Evolutionary conservation across 2,113 vertebrate species (phyloP).

Genomic region (Pteruthius melanotis): DNA sequence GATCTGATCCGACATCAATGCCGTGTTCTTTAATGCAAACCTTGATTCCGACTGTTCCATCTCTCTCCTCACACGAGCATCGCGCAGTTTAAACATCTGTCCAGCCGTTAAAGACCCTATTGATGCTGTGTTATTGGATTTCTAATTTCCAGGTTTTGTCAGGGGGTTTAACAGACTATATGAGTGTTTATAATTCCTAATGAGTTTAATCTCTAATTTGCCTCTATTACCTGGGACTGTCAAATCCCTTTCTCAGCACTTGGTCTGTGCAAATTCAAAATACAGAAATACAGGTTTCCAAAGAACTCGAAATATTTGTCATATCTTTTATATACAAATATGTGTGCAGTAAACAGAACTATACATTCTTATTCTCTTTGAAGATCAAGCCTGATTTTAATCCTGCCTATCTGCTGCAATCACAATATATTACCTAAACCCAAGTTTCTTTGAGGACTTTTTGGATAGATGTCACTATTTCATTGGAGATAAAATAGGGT

Average conservation of each 20-base stretch:
- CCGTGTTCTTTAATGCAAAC: slow-evolving; percentile 65
- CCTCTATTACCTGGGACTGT: slow-evolving; percentile 31
- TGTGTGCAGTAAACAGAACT: slow-evolving; percentile 9
- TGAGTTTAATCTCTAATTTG: slow-evolving; percentile 51
- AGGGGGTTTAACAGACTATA: slow-evolving; percentile 38
- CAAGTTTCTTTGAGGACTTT: slow-evolving; percentile 54
- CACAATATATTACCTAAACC: slow-evolving; percentile 26
- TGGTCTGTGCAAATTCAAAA: neutral
- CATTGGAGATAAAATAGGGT: neutral
- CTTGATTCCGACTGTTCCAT: slow-evolving; percentile 62
- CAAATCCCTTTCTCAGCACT: neutral
- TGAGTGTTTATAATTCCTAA: slow-evolving; percentile 59
- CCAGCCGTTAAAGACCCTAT: slow-evolving; percentile 54
- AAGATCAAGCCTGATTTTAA: slow-evolving; percentile 48
- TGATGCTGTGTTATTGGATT: slow-evolving; percentile 65
- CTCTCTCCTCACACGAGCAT: slow-evolving; percentile 59
- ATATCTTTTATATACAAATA: slow-evolving; percentile 45
- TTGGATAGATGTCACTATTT: slow-evolving; percentile 30
- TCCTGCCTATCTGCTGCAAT: slow-evolving; percentile 15
- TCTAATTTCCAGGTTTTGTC: slow-evolving; percentile 68
- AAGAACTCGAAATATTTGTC: slow-evolving; percentile 28
- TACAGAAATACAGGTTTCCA: neutral
- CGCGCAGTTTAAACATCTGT: slow-evolving; percentile 66
- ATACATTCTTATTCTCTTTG: slow-evolving; percentile 48
- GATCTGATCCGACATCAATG: slow-evolving; percentile 27